Conservation (phyloP, 2,113 vertebrate genomes). For the Lophura nycthemera region DNA sequence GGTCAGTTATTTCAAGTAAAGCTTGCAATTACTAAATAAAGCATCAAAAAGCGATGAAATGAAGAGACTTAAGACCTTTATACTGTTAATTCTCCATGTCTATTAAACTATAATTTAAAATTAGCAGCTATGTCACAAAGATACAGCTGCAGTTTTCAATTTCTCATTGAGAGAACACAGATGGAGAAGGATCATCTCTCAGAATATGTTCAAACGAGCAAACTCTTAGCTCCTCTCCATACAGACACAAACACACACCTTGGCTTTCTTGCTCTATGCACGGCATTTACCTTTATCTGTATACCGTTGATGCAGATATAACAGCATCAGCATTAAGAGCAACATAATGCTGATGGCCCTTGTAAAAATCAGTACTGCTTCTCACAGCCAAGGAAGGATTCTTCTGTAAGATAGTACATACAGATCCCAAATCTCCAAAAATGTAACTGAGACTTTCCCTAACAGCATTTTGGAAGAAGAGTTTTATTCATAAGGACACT, state of each 20-base stretch:
- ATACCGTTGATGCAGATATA: neutral
- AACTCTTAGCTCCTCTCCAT: neutral
- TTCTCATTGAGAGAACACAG: neutral
- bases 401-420: neutral
- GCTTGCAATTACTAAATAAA: constrained; percentile 31
- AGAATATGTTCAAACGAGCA: fast-evolving
- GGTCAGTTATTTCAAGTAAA: constrained; percentile 21
- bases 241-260: neutral
- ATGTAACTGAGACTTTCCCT: neutral
- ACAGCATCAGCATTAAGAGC: no score
- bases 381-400: neutral
- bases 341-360: neutral
- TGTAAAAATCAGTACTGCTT: neutral
- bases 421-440: neutral
- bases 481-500: neutral
- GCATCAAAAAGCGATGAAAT: neutral
- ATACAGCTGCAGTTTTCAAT: neutral
- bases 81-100: constrained; percentile 21
- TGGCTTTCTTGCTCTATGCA: neutral
- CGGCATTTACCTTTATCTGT: neutral
- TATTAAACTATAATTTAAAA: constrained; percentile 25
- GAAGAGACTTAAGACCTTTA: constrained; percentile 11
- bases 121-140: neutral
- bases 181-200: neutral
- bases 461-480: neutral